Percentiles rank a stretch among this genome's conserved stretches.
phyloP scores from a whole-genome alignment of 2,888 invertebrate species.

The Thyatira batis region DNA sequence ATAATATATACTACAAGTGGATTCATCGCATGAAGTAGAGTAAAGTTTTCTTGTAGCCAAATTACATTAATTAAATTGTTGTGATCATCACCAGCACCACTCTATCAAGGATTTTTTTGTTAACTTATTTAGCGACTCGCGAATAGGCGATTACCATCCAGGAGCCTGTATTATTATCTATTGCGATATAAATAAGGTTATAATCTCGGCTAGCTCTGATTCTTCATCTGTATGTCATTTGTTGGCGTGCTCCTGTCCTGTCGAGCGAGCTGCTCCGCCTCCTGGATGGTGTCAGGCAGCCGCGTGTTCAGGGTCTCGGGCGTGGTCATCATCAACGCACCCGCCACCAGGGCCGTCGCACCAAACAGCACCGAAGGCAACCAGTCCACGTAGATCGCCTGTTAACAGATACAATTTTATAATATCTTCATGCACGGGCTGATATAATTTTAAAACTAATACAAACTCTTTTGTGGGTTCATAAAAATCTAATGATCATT shows the following conservation, averaged over 20 bases:
- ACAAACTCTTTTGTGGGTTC: too few relatives aligned
- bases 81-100: too few relatives aligned
- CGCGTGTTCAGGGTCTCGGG: conserved; percentile 84
- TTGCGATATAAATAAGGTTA: background rate
- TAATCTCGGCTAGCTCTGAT: conserved; percentile 11
- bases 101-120: too few relatives aligned
- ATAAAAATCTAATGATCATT: too few relatives aligned
- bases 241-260: conserved; percentile 2
- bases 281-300: conserved; percentile 83
- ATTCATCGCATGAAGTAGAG: background rate
- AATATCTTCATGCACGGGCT: too few relatives aligned
- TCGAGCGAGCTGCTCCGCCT: conserved; percentile 76
- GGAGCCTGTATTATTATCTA: background rate
- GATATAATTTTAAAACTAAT: too few relatives aligned
- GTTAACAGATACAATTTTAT: conserved; percentile 11
- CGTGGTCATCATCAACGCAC: conserved; percentile 80
- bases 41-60: too few relatives aligned
- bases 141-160: too few relatives aligned
- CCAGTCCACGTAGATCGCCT: conserved; percentile 78
- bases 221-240: conserved; percentile 42
- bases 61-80: too few relatives aligned
- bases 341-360: conserved; percentile 78
- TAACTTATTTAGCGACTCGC: too few relatives aligned
- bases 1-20: too few relatives aligned
- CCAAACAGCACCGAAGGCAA: conserved; percentile 84